phyloP scores from a whole-genome alignment of 2,113 vertebrate genomes.

The Protomyctophum bolini region DNA sequence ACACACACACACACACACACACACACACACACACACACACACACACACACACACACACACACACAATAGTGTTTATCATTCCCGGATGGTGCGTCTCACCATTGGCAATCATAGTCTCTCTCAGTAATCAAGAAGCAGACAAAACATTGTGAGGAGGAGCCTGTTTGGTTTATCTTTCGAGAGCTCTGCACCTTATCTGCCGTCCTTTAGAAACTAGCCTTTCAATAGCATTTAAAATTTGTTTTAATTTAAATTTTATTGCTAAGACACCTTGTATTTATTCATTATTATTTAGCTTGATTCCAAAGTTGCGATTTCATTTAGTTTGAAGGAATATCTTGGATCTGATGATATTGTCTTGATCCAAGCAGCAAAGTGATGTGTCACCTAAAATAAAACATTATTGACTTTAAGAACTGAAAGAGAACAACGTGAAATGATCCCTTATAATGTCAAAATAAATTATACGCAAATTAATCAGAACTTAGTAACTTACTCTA shows the following conservation, averaged over 20 bases:
- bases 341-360: too few relatives aligned
- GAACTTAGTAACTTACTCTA: too few relatives aligned
- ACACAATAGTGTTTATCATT: constrained; percentile 40
- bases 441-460: too few relatives aligned
- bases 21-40: background rate
- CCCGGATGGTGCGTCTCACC: constrained; percentile 48
- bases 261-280: background rate
- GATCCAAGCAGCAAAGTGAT: too few relatives aligned
- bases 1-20: background rate
- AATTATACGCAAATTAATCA: too few relatives aligned
- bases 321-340: background rate
- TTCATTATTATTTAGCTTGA: background rate
- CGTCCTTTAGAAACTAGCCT: background rate
- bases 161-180: constrained; percentile 52
- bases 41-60: background rate
- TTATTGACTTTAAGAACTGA: too few relatives aligned
- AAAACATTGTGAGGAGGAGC: constrained; percentile 58
- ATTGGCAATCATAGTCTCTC: constrained; percentile 55
- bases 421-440: too few relatives aligned
- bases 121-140: constrained; percentile 65
- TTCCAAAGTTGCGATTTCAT: background rate
- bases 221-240: too few relatives aligned
- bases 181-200: constrained; percentile 28
- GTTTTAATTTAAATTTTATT: background rate
- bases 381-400: too few relatives aligned